Base-by-base conservation (phyloP, 2,113 vertebrate species). In the Peromyscus leucopus region DNA sequence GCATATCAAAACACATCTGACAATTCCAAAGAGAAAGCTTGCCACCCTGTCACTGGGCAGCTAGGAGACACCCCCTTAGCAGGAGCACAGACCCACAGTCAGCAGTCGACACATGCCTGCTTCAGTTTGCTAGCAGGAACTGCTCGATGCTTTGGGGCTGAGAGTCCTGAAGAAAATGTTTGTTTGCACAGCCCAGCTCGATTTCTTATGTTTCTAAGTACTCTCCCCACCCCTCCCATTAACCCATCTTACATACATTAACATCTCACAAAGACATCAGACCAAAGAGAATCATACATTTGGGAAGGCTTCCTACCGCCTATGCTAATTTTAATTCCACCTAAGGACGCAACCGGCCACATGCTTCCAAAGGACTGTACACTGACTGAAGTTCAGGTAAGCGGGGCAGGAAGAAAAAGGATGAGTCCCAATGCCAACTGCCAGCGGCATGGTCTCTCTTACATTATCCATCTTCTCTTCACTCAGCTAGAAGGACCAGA, bases 151-250 rank as follows among this genome's bases (percentile, higher is more conserved):
- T 96, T 91, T 1, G 65, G 89, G 96, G 97, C 97, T 71, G 72
- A 88, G 90, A 80, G 97, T 96, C 97, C 96, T 91, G 86, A 93
- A 98, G 98, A 98, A 98, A 99, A 98, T 98, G 98, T 97, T 98
- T 98, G 97, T 98, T 98, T 98, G 95, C 94, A 96, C 72, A 98
- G 97, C 0, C 0, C 96, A 97, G 97, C 97, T 98, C 98, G 98
- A 98, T 98, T 98, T 99, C 98, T 98, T 98, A 85, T 84, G 97
- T 95, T 95, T 96, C 97, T 98, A 97, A 96, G 97, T 97, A 95
- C 78, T 0, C 46, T 91, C 95, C 93, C 69, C 57, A 96, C 86
- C 96, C 83, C 94, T 89, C 67, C 74, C 28, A 13, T 95, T 89
- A 95, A 96, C 97, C 97, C 96, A 93, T 97, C 97, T 97, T 96